Evolutionary conservation across 2,888 invertebrate genomes (phyloP).

Genomic region (Netelia melanura): DNA sequence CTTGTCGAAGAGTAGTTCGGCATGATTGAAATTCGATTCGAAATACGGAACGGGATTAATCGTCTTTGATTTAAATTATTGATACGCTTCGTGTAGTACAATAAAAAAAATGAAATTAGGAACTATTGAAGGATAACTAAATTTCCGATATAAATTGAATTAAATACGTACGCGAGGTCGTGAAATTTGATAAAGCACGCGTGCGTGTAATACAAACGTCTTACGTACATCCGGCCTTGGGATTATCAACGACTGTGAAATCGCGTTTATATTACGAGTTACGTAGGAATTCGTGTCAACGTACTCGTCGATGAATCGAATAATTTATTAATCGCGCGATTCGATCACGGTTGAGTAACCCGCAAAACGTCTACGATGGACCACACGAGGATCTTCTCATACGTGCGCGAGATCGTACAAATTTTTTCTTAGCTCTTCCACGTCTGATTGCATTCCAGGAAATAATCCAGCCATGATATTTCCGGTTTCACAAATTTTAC

Average conservation of each 20-base stretch:
- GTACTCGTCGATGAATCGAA: slow-evolving; percentile 54
- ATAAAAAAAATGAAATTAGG: not conserved
- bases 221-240: slow-evolving; percentile 39
- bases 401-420: not conserved
- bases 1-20: too few species aligned
- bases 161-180: slow-evolving; percentile 1
- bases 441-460: too few species aligned
- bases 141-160: slow-evolving; percentile 48
- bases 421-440: not conserved
- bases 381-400: not conserved
- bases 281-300: slow-evolving; percentile 51
- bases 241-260: slow-evolving; percentile 22
- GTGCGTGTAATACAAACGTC: slow-evolving; percentile 12
- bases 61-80: not conserved
- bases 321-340: slow-evolving; percentile 41
- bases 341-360: not conserved
- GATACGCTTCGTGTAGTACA: not conserved
- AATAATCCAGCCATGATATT: too few species aligned
- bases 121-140: slow-evolving; percentile 19
- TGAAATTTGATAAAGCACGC: slow-evolving; percentile 1
- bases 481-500: not conserved
- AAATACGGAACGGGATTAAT: too few species aligned
- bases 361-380: not conserved
- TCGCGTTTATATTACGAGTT: slow-evolving; percentile 59
- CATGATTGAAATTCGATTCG: too few species aligned